Conservation (phyloP, 1,140 invertebrate species). For the Sarcophaga bullata region DNA sequence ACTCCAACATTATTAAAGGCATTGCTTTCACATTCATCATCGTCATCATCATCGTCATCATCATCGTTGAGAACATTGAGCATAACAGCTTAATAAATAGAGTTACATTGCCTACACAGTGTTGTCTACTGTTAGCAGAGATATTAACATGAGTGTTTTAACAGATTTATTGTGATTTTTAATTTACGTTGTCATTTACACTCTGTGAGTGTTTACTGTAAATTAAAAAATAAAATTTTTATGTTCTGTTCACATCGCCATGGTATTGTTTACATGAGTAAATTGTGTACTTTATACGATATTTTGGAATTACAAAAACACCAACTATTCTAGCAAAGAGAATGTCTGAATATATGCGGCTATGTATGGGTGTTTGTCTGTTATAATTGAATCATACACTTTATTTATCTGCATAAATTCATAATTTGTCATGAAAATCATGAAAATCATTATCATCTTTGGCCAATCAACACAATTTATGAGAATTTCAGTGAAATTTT, state of each 20-base stretch:
- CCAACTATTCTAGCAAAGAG: too few relatives aligned
- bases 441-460: too few relatives aligned
- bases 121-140: too few relatives aligned
- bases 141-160: too few relatives aligned
- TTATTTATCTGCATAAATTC: background rate
- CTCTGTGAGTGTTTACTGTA: background rate
- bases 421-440: background rate
- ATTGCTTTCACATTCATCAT: background rate
- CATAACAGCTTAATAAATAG: too few relatives aligned
- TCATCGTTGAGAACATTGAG: background rate
- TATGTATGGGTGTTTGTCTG: background rate
- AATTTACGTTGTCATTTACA: background rate
- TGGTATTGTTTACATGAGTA: background rate
- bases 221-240: background rate
- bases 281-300: background rate
- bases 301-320: background rate
- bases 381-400: constrained; percentile 5
- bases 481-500: too few relatives aligned
- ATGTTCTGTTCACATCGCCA: background rate
- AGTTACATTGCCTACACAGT: too few relatives aligned
- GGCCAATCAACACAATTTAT: too few relatives aligned
- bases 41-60: background rate
- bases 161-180: background rate
- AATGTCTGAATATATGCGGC: background rate
- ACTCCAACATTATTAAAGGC: constrained; percentile 2